phyloP scores from a whole-genome alignment of 2,113 vertebrate genomes.

The Oophaga pumilio region DNA sequence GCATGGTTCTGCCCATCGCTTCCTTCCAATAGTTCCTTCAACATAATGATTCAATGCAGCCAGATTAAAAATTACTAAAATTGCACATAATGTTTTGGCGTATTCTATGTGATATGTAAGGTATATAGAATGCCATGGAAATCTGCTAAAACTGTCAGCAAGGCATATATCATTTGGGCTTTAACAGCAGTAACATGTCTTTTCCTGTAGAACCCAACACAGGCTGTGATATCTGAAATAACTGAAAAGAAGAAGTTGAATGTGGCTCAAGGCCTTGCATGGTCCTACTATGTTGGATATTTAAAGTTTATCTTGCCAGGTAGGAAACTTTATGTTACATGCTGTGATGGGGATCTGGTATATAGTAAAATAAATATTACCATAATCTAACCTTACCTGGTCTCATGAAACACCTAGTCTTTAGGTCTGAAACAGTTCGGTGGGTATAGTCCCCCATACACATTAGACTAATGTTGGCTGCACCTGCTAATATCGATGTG shows the following conservation, averaged over 20 bases:
- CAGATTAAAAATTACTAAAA: background rate
- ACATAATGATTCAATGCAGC: background rate
- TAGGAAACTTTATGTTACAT: conserved; percentile 61
- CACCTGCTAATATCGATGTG: no score
- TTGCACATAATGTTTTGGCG: background rate
- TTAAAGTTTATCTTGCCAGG: conserved; percentile 83
- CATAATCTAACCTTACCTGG: no score
- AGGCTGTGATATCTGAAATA: conserved; percentile 80
- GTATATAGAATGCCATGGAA: background rate
- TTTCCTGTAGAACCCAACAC: conserved; percentile 71
- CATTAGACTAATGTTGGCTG: no score
- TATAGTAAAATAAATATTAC: background rate
- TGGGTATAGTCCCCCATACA: no score
- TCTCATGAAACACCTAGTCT: no score
- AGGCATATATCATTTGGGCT: background rate
- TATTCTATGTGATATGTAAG: background rate
- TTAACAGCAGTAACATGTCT: background rate
- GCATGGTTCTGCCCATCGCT: background rate
- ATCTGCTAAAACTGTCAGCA: background rate
- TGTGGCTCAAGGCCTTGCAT: conserved; percentile 86
- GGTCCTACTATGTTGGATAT: conserved; percentile 89
- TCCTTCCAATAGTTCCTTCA: background rate
- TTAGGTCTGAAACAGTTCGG: no score
- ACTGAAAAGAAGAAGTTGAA: conserved; percentile 81
- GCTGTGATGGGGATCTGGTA: background rate